A percentile compares a stretch with the other conserved stretches of the same genome.
These are phyloP conservation scores for Craterocephalus amniculus DNA, from an alignment of 2,797 vertebrate genomes.

Conservation along the genomic window DNA sequence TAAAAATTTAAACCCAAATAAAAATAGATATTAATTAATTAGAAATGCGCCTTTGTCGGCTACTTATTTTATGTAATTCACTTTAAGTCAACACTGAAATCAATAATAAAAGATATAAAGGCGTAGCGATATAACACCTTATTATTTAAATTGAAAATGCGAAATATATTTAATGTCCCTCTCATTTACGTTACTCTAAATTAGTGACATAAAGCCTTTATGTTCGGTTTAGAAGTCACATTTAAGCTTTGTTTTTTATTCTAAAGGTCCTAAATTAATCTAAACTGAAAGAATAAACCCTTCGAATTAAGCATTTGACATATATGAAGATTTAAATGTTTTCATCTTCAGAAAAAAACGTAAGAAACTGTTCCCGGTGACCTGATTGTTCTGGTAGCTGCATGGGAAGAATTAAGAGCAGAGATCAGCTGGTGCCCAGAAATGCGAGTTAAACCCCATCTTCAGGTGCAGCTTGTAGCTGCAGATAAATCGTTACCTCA, in stretches of 20 bases:
- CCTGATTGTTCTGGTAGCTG: neutral
- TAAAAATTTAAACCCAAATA: neutral
- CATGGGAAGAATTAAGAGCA: neutral
- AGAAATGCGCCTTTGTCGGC: neutral
- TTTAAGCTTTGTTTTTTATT: neutral
- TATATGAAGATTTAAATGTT: too few relatives aligned
- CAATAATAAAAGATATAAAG: neutral
- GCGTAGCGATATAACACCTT: too few relatives aligned
- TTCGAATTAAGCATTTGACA: too few relatives aligned
- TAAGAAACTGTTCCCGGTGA: neutral
- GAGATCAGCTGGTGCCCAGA: neutral
- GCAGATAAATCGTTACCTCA: slow-evolving; percentile 36
- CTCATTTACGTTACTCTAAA: too few relatives aligned
- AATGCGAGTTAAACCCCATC: slow-evolving; percentile 15
- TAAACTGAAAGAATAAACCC: neutral
- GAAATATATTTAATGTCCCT: too few relatives aligned
- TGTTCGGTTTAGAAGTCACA: neutral
- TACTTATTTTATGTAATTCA: neutral
- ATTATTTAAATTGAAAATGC: too few relatives aligned
- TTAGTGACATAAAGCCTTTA: too few relatives aligned
- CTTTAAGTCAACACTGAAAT: neutral
- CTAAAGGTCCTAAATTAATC: neutral
- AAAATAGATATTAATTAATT: neutral
- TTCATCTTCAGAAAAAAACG: neutral
- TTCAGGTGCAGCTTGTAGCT: slow-evolving; percentile 11